Conservation (phyloP, 1,140 invertebrate genomes). For the Magallana gigas region DNA sequence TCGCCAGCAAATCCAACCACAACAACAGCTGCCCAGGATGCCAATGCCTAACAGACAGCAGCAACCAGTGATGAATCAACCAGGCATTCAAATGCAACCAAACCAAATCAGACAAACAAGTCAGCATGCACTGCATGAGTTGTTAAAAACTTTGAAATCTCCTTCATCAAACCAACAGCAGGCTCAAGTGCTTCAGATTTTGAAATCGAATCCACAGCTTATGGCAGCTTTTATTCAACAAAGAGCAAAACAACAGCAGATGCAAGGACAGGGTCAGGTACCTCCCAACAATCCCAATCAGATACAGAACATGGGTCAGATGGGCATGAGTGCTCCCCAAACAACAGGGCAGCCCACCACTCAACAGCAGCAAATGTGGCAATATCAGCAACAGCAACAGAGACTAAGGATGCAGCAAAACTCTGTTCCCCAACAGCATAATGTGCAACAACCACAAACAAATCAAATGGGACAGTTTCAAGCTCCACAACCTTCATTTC, state of each 20-base stretch:
- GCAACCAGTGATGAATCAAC: slow-evolving; percentile 48
- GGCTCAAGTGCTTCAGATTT: slow-evolving; percentile 93
- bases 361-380: slow-evolving; percentile 75
- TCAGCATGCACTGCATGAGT: slow-evolving; percentile 87
- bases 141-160: slow-evolving; percentile 92
- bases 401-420: slow-evolving; percentile 59
- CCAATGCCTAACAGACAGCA: slow-evolving; percentile 37
- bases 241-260: slow-evolving; percentile 79
- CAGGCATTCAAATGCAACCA: slow-evolving; percentile 53
- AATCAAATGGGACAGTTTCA: slow-evolving; percentile 67
- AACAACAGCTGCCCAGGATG: slow-evolving; percentile 58
- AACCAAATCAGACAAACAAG: slow-evolving; percentile 38
- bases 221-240: slow-evolving; percentile 99
- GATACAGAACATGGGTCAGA: slow-evolving; percentile 76
- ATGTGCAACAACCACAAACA: slow-evolving; percentile 79
- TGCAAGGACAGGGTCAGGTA: slow-evolving; percentile 57
- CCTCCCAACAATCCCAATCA: slow-evolving; percentile 69
- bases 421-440: slow-evolving; percentile 70
- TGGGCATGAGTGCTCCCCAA: slow-evolving; percentile 40
- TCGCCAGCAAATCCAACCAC: slow-evolving; percentile 54
- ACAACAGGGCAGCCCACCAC: slow-evolving; percentile 43
- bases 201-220: slow-evolving; percentile 95
- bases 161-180: slow-evolving; percentile 95
- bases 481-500: slow-evolving; percentile 68
- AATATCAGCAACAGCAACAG: slow-evolving; percentile 68